Evolutionary conservation across 1,140 invertebrate species (phyloP).

Genomic region (Drosophila funebris): DNA sequence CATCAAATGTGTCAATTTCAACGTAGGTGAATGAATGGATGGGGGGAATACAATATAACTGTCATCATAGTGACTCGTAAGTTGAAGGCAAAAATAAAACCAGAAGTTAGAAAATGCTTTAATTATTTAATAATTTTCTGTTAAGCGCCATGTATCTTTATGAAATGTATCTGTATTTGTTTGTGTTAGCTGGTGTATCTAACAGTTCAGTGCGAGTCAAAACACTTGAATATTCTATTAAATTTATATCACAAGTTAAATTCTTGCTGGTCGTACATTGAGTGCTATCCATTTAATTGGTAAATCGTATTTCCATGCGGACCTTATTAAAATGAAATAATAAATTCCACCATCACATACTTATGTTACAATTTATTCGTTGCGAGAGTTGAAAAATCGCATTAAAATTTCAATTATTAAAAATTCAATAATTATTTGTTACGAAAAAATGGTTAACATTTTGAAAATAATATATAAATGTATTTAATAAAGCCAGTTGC

Average conservation of each 20-base stretch:
- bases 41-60: constrained; percentile 11
- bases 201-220: background rate
- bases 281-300: no score
- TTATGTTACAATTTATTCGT: constrained; percentile 13
- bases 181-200: background rate
- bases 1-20: constrained; percentile 71
- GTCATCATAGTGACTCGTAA: constrained; percentile 1
- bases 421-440: constrained; percentile 36
- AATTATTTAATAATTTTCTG: constrained; percentile 10
- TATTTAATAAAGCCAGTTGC: no score
- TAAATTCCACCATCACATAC: background rate
- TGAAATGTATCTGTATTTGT: background rate
- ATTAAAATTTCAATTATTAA: constrained; percentile 46
- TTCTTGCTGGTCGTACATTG: background rate
- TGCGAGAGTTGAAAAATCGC: constrained; percentile 19
- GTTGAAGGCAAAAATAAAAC: background rate
- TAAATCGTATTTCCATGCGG: constrained; percentile 1
- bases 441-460: no score
- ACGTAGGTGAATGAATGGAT: no score
- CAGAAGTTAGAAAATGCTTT: background rate
- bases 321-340: background rate
- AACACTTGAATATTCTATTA: constrained; percentile 11
- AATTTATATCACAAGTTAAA: constrained; percentile 2
- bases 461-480: no score
- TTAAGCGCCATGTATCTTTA: background rate